These are phyloP conservation scores for Huso huso DNA, from an alignment of 2,797 vertebrate genomes.

Conservation along the genomic window DNA sequence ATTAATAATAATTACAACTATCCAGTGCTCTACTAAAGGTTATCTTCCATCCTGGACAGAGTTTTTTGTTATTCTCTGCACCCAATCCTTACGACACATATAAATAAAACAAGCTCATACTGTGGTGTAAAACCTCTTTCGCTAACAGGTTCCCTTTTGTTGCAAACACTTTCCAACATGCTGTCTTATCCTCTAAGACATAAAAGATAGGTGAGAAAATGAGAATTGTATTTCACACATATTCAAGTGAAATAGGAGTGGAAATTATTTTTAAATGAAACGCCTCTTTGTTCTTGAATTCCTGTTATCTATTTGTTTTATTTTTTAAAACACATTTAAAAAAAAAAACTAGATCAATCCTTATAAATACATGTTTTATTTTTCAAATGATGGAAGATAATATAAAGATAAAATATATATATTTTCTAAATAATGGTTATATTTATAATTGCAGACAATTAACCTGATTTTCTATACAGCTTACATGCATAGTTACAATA, in stretches of 20 bases:
- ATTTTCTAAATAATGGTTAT: no score
- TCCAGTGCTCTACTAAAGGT: no score
- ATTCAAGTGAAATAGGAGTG: slow-evolving; percentile 13
- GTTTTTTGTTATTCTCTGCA: no score
- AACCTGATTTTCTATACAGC: no score
- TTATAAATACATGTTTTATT: no score
- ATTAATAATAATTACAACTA: no score
- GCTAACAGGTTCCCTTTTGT: background rate
- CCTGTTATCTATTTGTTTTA: background rate
- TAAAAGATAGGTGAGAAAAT: slow-evolving; percentile 14
- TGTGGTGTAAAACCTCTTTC: background rate
- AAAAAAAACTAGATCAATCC: background rate
- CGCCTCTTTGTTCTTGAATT: slow-evolving; percentile 11
- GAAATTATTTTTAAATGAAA: slow-evolving; percentile 22
- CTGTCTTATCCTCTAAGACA: background rate
- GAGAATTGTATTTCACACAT: slow-evolving; percentile 30
- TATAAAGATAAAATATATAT: no score
- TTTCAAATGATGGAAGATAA: no score
- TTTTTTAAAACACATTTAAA: background rate
- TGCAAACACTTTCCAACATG: background rate
- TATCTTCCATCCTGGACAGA: no score
- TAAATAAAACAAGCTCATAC: background rate
- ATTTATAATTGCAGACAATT: no score
- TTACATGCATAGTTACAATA: no score
- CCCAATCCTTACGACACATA: no score